Evolutionary conservation across 64 coral and sea anemone genomes (phyloP), one percentile per base, ranked within the genome.

Genomic region (Pocillopora damicornis): DNA sequence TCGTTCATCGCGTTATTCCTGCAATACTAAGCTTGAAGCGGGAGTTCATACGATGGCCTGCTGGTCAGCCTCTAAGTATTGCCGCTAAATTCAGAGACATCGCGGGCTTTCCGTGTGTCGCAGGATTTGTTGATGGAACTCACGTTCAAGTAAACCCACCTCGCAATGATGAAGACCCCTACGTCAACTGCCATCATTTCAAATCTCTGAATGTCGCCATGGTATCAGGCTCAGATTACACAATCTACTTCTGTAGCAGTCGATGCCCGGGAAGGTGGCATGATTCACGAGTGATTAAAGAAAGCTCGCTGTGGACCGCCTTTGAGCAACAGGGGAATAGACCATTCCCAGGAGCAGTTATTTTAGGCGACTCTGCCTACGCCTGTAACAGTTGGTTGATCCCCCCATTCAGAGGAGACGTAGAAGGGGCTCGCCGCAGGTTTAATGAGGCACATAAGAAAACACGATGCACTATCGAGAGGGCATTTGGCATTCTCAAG

Each of bases 291-390:
- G 89, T 86, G 18, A 71, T 86, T 86, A 91, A 78, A 91, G 81
- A 86, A 74, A 86, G 89, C 25, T 76, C 61, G 25, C 20, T 91
- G 72, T 86, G 80, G 80, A 86, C 80, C 72, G 80, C 89, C 42
- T 91, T 91, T 91, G 89, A 91, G 62, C 80, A 86, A 80, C 60
- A 86, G 77, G 89, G 35, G 23, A 37, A 17, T 35, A 91, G 81
- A 22, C 81, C 73, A 76, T 91, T 89, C 35, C 38, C 51, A 38
- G 77, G 88, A 89, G 88, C 88, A 38, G 78, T 80, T 60, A 57
- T 74, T 35, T n/a, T 81, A 61, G 66, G 88, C 14, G 67, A 81
- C 68, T 89, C 88, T 56, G 15, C 67, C 56, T 89, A 89, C 67
- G 14, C 77, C 4, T 80, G 78, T 66, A 89, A 45, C 51, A 73